phyloP scores from a whole-genome alignment of 2,113 vertebrate species.

The Anguilla rostrata region DNA sequence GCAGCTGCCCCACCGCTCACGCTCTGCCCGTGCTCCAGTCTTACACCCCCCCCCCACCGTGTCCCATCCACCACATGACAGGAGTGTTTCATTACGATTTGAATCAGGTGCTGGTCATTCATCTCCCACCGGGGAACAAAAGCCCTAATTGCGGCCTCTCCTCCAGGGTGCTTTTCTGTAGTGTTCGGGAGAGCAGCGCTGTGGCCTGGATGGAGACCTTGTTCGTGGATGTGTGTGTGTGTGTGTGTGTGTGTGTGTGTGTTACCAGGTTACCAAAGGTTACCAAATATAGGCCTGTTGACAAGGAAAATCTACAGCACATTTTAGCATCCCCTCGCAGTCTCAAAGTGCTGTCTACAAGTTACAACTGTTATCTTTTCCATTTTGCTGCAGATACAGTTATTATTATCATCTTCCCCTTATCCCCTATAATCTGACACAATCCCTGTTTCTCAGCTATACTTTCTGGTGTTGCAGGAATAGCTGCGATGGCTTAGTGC shows the following conservation, averaged over 20 bases:
- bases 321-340: background rate
- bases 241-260: constrained; percentile 20
- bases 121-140: background rate
- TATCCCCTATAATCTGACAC: background rate
- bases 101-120: background rate
- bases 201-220: background rate
- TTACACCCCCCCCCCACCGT: background rate
- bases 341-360: background rate
- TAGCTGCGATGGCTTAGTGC: too few relatives aligned
- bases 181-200: background rate
- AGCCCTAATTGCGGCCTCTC: background rate
- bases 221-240: background rate
- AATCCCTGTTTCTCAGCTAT: background rate
- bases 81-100: background rate
- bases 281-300: background rate
- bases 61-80: background rate
- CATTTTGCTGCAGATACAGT: background rate
- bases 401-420: background rate
- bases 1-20: background rate
- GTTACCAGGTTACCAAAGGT: background rate
- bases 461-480: too few relatives aligned
- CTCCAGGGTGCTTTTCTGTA: background rate
- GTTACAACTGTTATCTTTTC: background rate
- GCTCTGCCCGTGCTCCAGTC: background rate
- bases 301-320: background rate